Percentiles rank a stretch among this genome's conserved stretches.
Evolutionary conservation across 2,888 invertebrate genomes (phyloP).

Genomic region (Nineta flava): DNA sequence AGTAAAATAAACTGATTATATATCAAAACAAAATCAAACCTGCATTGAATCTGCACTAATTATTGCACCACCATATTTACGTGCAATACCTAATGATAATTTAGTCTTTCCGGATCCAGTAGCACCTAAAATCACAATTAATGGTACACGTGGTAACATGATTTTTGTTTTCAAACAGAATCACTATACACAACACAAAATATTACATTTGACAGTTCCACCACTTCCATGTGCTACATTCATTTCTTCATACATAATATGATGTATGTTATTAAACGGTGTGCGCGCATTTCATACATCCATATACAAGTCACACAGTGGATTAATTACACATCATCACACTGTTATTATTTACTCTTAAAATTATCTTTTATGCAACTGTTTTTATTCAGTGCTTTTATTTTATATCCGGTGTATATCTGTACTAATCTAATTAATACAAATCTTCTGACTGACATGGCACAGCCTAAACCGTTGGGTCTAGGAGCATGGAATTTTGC

Average conservation of each 20-base stretch:
- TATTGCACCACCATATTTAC: slow-evolving; percentile 74
- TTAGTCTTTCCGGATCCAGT: slow-evolving; percentile 98
- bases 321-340: too few relatives aligned
- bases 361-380: too few relatives aligned
- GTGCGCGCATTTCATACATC: background rate
- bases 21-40: slow-evolving; percentile 33
- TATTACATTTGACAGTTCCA: background rate
- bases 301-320: too few relatives aligned
- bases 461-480: too few relatives aligned
- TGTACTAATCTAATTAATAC: too few relatives aligned
- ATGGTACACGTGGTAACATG: slow-evolving; percentile 33
- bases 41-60: slow-evolving; percentile 99
- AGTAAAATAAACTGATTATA: background rate
- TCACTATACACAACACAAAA: background rate
- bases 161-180: background rate
- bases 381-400: too few relatives aligned
- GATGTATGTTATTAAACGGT: too few relatives aligned
- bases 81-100: slow-evolving; percentile 79
- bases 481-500: too few relatives aligned
- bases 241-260: background rate
- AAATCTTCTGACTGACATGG: too few relatives aligned
- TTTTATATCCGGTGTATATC: too few relatives aligned
- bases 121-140: slow-evolving; percentile 85
- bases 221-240: background rate
- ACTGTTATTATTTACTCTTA: too few relatives aligned